Evolutionary conservation across 2,888 invertebrate genomes (phyloP).

Genomic region (Athalia circularis): DNA sequence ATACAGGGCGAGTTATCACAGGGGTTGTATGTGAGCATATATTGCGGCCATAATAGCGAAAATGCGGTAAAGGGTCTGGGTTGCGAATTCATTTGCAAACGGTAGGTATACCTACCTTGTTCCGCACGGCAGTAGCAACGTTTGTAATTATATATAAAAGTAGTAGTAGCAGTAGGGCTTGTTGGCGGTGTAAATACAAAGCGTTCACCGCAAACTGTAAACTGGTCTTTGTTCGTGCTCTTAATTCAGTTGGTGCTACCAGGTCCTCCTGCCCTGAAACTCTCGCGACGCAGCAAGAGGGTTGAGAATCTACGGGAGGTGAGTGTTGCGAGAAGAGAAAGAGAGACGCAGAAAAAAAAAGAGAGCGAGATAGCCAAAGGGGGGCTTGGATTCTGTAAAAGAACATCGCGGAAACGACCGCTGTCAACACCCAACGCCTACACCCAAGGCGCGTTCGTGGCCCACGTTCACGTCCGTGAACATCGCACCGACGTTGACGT

Average conservation of each 20-base stretch:
- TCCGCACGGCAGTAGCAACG: not conserved
- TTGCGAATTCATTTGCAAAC: constrained; percentile 31
- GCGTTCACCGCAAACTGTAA: constrained; percentile 27
- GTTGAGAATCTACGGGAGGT: not conserved
- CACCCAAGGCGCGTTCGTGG: not conserved
- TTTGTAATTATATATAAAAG: constrained; percentile 36
- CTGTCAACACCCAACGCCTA: not conserved
- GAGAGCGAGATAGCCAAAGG: not conserved
- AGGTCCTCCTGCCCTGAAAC: not conserved
- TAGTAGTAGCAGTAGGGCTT: not conserved
- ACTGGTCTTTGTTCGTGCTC: constrained; percentile 25
- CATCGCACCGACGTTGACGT: too few relatives aligned
- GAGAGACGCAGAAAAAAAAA: not conserved
- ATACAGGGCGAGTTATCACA: not conserved
- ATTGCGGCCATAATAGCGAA: not conserved
- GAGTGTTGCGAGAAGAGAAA: not conserved
- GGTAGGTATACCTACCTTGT: not conserved
- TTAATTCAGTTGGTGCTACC: constrained; percentile 4
- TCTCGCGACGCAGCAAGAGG: too few relatives aligned
- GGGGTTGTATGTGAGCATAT: not conserved
- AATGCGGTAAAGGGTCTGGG: not conserved
- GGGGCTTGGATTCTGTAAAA: not conserved
- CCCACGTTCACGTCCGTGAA: too few relatives aligned
- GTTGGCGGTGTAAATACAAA: constrained; percentile 31
- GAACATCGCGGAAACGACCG: constrained; percentile 14